Evolutionary conservation across 2,888 invertebrate genomes (phyloP).

Genomic region (Coelopa pilipes): DNA sequence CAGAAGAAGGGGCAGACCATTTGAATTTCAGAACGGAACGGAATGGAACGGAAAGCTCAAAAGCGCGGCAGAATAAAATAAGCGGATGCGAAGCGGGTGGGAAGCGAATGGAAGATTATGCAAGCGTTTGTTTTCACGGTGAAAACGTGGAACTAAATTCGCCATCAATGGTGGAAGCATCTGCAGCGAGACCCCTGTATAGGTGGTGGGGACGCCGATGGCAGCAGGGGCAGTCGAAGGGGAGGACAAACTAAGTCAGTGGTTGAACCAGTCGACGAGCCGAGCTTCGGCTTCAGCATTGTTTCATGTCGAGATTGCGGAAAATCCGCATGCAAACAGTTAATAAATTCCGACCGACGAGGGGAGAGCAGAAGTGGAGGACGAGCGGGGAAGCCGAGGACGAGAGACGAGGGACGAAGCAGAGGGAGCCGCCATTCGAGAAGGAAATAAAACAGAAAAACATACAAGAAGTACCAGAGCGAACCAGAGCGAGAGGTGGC

Average conservation of each 20-base stretch:
- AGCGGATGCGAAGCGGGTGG: neutral
- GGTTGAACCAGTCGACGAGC: neutral
- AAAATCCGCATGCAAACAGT: conserved; percentile 10
- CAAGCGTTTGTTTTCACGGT: neutral
- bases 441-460: no score
- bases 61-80: neutral
- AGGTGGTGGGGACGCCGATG: no score
- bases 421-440: no score
- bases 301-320: neutral
- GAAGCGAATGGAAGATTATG: no score
- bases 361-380: neutral
- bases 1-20: no score
- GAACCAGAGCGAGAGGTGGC: no score
- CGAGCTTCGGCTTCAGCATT: no score
- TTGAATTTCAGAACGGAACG: no score
- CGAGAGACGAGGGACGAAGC: neutral
- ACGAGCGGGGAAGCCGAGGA: neutral
- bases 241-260: conserved; percentile 1
- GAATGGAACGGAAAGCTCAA: no score
- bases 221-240: no score
- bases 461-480: no score
- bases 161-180: neutral
- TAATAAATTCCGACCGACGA: neutral
- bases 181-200: no score
- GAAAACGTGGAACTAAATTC: neutral